A percentile compares a stretch with the other conserved stretches of the same genome.
These are phyloP conservation scores for Alosa sapidissima DNA, from an alignment of 2,797 vertebrate genomes.

Conservation along the genomic window DNA sequence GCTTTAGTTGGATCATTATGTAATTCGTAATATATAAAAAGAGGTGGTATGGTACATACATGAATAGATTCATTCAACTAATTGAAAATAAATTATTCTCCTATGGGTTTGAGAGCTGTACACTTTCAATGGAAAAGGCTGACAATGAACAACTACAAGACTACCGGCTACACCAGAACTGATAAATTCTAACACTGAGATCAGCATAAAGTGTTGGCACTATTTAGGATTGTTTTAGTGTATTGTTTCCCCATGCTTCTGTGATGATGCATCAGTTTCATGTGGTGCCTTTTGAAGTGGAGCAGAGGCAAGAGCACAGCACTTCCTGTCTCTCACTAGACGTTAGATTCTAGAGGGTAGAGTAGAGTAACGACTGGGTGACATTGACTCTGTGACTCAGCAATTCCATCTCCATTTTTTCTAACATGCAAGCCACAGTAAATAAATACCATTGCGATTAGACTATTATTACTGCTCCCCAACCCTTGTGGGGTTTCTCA, in stretches of 20 bases:
- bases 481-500: neutral
- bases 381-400: neutral
- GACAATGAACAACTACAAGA: neutral
- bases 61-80: neutral
- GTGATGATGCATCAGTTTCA: neutral
- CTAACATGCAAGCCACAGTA: neutral
- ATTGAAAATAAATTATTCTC: neutral
- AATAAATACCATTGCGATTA: neutral
- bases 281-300: neutral
- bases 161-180: neutral
- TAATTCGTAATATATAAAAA: too few species aligned
- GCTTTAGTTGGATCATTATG: too few species aligned
- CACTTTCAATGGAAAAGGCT: neutral
- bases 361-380: neutral
- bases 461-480: neutral
- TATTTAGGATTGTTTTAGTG: neutral
- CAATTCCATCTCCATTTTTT: neutral
- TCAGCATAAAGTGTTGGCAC: neutral
- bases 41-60: too few species aligned
- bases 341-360: neutral
- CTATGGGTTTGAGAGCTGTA: neutral
- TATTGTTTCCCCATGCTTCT: neutral
- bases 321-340: neutral
- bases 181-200: neutral
- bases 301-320: conserved; percentile 1